Base-by-base conservation (phyloP, 2,113 vertebrate species). In the Genyomyrus donnyi region DNA sequence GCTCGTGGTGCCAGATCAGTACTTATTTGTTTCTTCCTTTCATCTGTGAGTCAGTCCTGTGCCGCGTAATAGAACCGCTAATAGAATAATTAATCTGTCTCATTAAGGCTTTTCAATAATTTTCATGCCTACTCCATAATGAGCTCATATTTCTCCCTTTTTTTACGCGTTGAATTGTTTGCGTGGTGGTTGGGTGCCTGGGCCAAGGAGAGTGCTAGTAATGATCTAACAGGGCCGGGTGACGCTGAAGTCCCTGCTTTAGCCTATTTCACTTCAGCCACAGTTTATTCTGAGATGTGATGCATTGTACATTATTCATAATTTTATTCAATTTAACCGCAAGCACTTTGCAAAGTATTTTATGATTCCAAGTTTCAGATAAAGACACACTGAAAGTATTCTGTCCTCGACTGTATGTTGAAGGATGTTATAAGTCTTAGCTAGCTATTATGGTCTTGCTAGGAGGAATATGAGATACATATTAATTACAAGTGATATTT, bases 61-160 rank as follows among this genome's bases (percentile, higher is more conserved):
- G 89, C 87, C 48, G 92, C 92, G 93, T 91, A 90, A 95, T 96
- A 89, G 91, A 94, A 91, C 91, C 93, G 92, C 94, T 95, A 93
- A 96, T 95, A 95, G 92, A 93, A 94, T 93, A 95, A 95, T 95
- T 90, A 93, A 95, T 96, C 94, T 93, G 93, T 92, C 94, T 95
- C 93, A 94, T 95, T 95, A 95, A 91, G 92, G 92, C 94, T 95
- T 96, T 93, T 93, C 95, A 95, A 95, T 95, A 94, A 95, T 94
- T 94, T 91, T 92, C 91, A 88, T 90, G 92, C 92, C 91, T 92
- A 90, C 90, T 84, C 89, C 90, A 92, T 91, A 90, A 91, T 92
- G 94, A 94, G 94, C 92, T 92, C 92, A 92, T 94, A 92, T 94
- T 91, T 90, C 94, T 95, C 94, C 94, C 91, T 92, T 90, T 93